Conservation (phyloP, 2,888 invertebrate genomes). For the Bimastos eiseni region DNA sequence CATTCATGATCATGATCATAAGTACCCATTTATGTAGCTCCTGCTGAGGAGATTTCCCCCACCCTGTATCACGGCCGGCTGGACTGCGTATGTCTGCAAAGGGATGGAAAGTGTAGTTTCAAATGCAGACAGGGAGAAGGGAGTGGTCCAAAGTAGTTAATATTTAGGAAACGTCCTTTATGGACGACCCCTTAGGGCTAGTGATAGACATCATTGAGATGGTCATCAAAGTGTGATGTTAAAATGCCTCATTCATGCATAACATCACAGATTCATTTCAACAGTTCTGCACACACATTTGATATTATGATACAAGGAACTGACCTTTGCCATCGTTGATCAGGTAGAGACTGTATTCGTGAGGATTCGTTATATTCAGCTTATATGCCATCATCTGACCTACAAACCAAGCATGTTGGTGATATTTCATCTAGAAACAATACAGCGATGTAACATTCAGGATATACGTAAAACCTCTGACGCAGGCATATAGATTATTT, state of each 20-base stretch:
- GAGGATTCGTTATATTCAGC: constrained; percentile 91
- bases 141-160: too few species aligned
- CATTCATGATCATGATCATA: neutral
- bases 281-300: neutral
- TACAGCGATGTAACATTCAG: neutral
- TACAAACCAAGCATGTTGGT: neutral
- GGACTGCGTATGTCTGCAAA: too few species aligned
- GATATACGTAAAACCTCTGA: neutral
- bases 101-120: too few species aligned
- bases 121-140: too few species aligned
- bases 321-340: constrained; percentile 86
- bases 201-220: neutral
- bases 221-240: neutral
- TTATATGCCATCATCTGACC: constrained; percentile 83
- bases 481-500: neutral
- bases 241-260: neutral
- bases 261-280: neutral
- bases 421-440: neutral
- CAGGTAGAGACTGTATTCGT: constrained; percentile 90
- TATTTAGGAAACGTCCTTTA: too few species aligned
- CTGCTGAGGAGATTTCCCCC: neutral
- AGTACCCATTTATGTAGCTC: neutral
- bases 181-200: neutral
- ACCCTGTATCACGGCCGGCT: too few species aligned
- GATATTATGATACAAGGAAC: constrained; percentile 15